Percentiles rank a stretch among this genome's conserved stretches.
Evolutionary conservation across 2,888 invertebrate genomes (phyloP).

Genomic region (Xestia sexstrigata): DNA sequence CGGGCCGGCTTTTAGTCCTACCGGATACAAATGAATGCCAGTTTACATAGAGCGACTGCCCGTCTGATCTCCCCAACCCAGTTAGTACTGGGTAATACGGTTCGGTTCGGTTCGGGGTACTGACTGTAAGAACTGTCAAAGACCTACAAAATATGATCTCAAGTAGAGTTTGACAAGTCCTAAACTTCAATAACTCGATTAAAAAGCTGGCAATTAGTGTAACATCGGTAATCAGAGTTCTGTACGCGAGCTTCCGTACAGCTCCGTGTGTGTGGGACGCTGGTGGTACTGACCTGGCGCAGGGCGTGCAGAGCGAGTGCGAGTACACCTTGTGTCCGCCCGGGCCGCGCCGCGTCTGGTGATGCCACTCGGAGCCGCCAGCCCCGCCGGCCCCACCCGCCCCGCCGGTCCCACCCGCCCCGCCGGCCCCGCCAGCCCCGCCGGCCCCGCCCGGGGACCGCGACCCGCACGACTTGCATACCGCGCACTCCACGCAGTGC

Average conservation of each 20-base stretch:
- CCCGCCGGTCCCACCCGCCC: constrained; percentile 87
- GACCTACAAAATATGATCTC: not conserved
- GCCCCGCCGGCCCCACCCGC: constrained; percentile 60
- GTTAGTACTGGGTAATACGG: too few species aligned
- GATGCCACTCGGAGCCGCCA: constrained; percentile 82
- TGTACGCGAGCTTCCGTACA: not conserved
- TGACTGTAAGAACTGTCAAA: too few species aligned
- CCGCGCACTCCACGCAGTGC: constrained; percentile 96
- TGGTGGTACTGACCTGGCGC: constrained; percentile 90
- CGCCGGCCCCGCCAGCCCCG: constrained; percentile 74
- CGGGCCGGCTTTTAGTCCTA: too few species aligned
- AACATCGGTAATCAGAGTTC: not conserved
- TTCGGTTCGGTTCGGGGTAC: too few species aligned
- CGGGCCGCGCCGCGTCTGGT: constrained; percentile 87
- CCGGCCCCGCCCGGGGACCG: constrained; percentile 86
- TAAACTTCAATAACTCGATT: not conserved
- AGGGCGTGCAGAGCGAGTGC: constrained; percentile 93
- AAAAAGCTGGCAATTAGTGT: not conserved
- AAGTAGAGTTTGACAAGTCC: not conserved
- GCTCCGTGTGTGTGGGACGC: not conserved
- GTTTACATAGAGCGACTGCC: too few species aligned
- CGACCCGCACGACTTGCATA: constrained; percentile 92
- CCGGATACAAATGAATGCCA: too few species aligned
- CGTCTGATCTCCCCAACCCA: too few species aligned
- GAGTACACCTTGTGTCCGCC: constrained; percentile 89